phyloP scores from a whole-genome alignment of 2,113 vertebrate genomes.

The Gracilinanus agilis region DNA sequence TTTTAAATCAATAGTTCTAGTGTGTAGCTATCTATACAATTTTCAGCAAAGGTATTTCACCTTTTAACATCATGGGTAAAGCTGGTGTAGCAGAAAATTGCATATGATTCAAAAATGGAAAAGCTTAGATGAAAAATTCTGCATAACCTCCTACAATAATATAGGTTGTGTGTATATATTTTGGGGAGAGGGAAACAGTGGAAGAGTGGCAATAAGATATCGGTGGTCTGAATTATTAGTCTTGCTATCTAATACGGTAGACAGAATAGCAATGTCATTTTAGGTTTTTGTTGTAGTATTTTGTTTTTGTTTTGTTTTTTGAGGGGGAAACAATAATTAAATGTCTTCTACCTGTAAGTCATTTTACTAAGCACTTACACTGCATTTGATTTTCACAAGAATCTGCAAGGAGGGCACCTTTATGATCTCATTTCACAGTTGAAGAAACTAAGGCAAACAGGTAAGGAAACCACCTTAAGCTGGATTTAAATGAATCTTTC shows the following conservation, averaged over 20 bases:
- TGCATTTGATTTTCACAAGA: background rate
- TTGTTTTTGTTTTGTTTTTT: background rate
- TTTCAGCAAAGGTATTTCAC: slow-evolving; percentile 72
- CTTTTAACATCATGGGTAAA: slow-evolving; percentile 67
- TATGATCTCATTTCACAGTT: background rate
- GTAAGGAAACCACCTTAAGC: too few relatives aligned
- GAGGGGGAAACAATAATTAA: background rate
- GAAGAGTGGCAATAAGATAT: slow-evolving; percentile 23
- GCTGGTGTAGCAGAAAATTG: slow-evolving; percentile 76
- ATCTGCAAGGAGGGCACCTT: too few relatives aligned
- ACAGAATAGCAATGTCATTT: background rate
- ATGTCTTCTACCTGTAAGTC: background rate
- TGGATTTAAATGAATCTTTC: too few relatives aligned
- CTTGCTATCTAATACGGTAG: slow-evolving; percentile 8
- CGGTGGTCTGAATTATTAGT: slow-evolving; percentile 11
- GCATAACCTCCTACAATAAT: slow-evolving; percentile 51
- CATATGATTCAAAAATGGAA: slow-evolving; percentile 75
- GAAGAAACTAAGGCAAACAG: too few relatives aligned
- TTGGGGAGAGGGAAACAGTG: background rate
- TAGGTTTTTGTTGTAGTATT: background rate
- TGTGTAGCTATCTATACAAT: slow-evolving; percentile 60
- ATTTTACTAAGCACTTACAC: background rate
- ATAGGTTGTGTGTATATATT: background rate
- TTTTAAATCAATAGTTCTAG: slow-evolving; percentile 76
- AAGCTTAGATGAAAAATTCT: slow-evolving; percentile 63